phyloP scores from a whole-genome alignment of 64 coral and sea anemone genomes.

The Acropora tenuis region DNA sequence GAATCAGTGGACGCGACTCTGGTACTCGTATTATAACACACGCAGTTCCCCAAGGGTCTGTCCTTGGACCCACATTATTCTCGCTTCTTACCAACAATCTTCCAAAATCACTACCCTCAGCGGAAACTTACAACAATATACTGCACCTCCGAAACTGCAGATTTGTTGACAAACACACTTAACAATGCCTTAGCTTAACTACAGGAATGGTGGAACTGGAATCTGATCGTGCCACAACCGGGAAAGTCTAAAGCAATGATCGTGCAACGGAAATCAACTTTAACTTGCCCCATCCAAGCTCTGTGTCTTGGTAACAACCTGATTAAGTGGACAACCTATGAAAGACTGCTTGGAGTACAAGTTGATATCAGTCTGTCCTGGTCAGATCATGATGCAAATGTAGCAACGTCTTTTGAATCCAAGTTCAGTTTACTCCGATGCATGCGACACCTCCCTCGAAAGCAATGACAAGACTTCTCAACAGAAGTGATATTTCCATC shows the following conservation, averaged over 20 bases:
- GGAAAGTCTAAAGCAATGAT: too few relatives aligned
- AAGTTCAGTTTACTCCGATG: not conserved
- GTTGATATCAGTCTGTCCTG: not conserved
- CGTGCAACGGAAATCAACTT: too few relatives aligned
- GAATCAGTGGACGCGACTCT: not conserved
- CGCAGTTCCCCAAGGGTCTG: not conserved
- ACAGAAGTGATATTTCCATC: too few relatives aligned
- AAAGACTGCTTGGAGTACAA: not conserved
- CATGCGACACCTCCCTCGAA: too few relatives aligned
- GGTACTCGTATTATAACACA: constrained; percentile 2
- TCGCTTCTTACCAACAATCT: too few relatives aligned
- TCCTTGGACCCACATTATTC: not conserved
- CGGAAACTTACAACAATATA: not conserved
- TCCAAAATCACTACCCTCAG: too few relatives aligned
- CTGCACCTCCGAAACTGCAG: not conserved
- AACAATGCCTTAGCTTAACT: not conserved
- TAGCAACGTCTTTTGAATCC: too few relatives aligned
- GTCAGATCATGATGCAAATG: too few relatives aligned
- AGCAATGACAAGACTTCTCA: too few relatives aligned
- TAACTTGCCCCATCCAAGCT: too few relatives aligned
- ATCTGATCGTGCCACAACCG: too few relatives aligned
- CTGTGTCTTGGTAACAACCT: not conserved
- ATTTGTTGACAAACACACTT: not conserved
- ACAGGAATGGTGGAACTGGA: not conserved
- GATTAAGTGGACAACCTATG: not conserved